Conservation (phyloP, 2,797 vertebrate genomes). For the Macropodus opercularis region DNA sequence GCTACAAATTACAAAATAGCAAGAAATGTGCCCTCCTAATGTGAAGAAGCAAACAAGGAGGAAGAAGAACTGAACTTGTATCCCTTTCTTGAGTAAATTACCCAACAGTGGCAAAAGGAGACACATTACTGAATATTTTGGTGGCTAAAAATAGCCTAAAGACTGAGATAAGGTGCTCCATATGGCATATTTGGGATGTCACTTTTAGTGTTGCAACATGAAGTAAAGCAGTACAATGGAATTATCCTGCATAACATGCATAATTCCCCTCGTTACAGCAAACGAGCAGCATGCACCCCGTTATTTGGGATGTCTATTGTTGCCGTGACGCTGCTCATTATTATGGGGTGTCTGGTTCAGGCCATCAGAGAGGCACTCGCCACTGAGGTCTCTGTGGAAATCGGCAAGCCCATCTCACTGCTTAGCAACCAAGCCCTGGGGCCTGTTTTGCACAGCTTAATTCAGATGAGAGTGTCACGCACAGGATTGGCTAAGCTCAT, state of each 20-base stretch:
- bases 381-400: slow-evolving; percentile 76
- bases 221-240: slow-evolving; percentile 64
- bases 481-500: slow-evolving; percentile 77
- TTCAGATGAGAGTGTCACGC: slow-evolving; percentile 82
- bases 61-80: slow-evolving; percentile 65
- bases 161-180: slow-evolving; percentile 48
- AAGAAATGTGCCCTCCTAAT: slow-evolving; percentile 55
- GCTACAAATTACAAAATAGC: slow-evolving; percentile 78
- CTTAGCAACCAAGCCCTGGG: slow-evolving; percentile 87
- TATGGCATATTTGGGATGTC: slow-evolving; percentile 67
- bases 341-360: slow-evolving; percentile 81
- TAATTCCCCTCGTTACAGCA: slow-evolving; percentile 69
- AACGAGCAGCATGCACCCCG: slow-evolving; percentile 53
- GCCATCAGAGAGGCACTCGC: slow-evolving; percentile 76
- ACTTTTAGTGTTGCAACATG: slow-evolving; percentile 53
- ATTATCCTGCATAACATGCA: slow-evolving; percentile 73
- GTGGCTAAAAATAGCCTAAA: slow-evolving; percentile 36
- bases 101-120: slow-evolving; percentile 29
- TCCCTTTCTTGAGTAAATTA: slow-evolving; percentile 60
- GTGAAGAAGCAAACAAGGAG: slow-evolving; percentile 63
- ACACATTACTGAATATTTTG: slow-evolving; percentile 47
- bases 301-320: slow-evolving; percentile 76
- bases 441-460: slow-evolving; percentile 86
- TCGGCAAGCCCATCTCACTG: slow-evolving; percentile 81
- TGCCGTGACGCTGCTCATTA: slow-evolving; percentile 75